Conservation (phyloP, 2,888 invertebrate genomes). For the Philaethria dido region DNA sequence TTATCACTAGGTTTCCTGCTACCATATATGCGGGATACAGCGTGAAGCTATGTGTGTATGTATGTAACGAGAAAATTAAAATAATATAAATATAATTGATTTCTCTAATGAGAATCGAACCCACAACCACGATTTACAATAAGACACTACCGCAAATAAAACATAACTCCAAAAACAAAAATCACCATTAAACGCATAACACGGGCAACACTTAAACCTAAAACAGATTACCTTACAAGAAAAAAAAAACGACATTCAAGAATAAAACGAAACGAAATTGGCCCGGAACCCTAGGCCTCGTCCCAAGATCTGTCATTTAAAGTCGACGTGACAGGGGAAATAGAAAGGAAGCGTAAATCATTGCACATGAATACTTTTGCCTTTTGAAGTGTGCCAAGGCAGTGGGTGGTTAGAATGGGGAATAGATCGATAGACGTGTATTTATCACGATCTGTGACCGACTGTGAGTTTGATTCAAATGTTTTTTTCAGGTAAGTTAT, state of each 20-base stretch:
- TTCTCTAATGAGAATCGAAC: background rate
- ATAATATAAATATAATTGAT: too few relatives aligned
- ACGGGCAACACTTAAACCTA: conserved; percentile 20
- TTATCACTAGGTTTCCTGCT: too few relatives aligned
- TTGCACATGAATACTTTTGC: conserved; percentile 47
- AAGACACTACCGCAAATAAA: too few relatives aligned
- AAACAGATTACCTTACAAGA: conserved; percentile 37
- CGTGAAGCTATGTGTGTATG: too few relatives aligned
- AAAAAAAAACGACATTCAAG: conserved; percentile 35
- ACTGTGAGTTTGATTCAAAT: background rate
- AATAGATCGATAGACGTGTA: conserved; percentile 36
- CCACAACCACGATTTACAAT: background rate
- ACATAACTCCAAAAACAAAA: conserved; percentile 14
- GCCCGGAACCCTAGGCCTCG: conserved; percentile 41
- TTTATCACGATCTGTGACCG: conserved; percentile 16
- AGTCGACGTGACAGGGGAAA: conserved; percentile 50
- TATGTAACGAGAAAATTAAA: too few relatives aligned
- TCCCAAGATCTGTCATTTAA: conserved; percentile 49
- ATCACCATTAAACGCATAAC: conserved; percentile 30
- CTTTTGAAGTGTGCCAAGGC: conserved; percentile 43
- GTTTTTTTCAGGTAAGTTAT: too few relatives aligned
- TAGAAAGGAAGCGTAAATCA: conserved; percentile 49
- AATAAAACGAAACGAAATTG: conserved; percentile 43
- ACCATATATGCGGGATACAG: too few relatives aligned
- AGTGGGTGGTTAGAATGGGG: conserved; percentile 35